Percentiles rank a stretch among this genome's conserved stretches.
These are phyloP conservation scores for Oophaga sylvatica DNA, from an alignment of 2,797 vertebrate species.

Conservation along the genomic window DNA sequence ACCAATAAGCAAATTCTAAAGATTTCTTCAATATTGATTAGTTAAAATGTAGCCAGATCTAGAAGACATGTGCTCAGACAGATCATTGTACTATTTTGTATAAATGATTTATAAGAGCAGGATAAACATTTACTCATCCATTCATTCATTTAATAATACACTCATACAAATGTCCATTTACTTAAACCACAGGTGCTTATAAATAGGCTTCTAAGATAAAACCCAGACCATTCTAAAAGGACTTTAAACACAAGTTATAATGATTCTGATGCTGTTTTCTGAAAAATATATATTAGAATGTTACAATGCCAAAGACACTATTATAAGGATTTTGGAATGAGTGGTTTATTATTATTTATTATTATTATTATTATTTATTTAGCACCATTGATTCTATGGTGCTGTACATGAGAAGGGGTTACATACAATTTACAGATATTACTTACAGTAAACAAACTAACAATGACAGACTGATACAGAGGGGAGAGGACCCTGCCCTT, in stretches of 20 bases:
- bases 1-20: background rate
- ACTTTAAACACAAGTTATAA: background rate
- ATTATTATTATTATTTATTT: too few relatives aligned
- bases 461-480: too few relatives aligned
- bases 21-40: conserved; percentile 4
- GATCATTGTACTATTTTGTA: background rate
- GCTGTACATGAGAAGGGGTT: too few relatives aligned
- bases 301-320: too few relatives aligned
- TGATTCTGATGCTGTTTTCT: background rate
- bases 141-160: background rate
- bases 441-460: too few relatives aligned
- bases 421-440: too few relatives aligned
- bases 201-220: background rate
- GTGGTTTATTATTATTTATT: too few relatives aligned
- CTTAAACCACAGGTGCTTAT: background rate
- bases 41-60: background rate
- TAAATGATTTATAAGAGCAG: background rate
- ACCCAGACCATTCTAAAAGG: background rate
- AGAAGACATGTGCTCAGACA: background rate
- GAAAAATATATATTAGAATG: background rate
- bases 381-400: too few relatives aligned
- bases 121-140: background rate
- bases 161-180: background rate
- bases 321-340: too few relatives aligned
- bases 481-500: too few relatives aligned